Base-by-base conservation (phyloP, 2,113 vertebrate species). In the Rhynchomys soricoides region DNA sequence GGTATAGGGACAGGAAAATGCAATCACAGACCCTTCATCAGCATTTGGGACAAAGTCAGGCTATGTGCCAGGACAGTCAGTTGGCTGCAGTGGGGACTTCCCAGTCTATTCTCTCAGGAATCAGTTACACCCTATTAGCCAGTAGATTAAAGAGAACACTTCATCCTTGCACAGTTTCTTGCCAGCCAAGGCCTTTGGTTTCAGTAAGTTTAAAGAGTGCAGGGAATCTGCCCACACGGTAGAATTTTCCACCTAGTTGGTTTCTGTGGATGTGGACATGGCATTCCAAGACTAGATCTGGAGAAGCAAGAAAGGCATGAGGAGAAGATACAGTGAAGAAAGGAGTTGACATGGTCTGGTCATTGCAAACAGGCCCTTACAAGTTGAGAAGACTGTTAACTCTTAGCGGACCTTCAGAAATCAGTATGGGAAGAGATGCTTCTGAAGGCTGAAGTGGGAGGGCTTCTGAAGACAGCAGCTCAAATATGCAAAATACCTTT, bases 291-390 rank as follows among this genome's bases (percentile, higher is more conserved):
- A 57, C 8, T 16, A 3, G 4, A 2, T 64, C 71, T 50, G 24
- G 24, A 8, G 21, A 19, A 50, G 1, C 2, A 5, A 52, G 68
- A 77, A 70, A 81, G 40, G 13, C 59, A 52, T 0, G 40, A 68
- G 34, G 29, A 66, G 82, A 71, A 45, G 64, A 64, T 8, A 9
- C 31, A 1, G 10, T 8, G 29, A 66, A 57, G 68, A 34, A 45
- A 45, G 50, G 24, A 21, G 21, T 1, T 8, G 31, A 2, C 0
- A 17, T 0, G 2, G 24, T 15, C 40, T 31, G 70, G n/a, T 22
- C 40, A 45, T 8, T 64, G 40, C 59, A 31, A 59, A 59, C 2
- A n/a, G 26, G 4, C 12, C 43, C 6, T 16, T 29, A 15, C 5
- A 5, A 34, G 19, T 79, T 7, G 16, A 11, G 11, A 7, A n/a